Conservation (phyloP, 2,797 vertebrate genomes). For the Streptopelia turtur region DNA sequence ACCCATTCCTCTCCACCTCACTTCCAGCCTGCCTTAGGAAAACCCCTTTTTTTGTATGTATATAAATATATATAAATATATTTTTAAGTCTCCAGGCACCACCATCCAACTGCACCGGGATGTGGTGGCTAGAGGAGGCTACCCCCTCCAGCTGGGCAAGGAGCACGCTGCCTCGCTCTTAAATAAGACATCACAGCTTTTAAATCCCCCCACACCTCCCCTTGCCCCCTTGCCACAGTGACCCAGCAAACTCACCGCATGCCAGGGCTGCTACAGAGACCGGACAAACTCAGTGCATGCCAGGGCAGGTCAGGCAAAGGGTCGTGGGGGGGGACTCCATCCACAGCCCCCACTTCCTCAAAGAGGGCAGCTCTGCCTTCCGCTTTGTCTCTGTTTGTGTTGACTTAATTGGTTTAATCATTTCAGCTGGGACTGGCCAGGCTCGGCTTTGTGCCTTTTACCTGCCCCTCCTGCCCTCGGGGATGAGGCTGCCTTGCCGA, state of each 20-base stretch:
- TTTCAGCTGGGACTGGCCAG: not conserved
- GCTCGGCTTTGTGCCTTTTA: not conserved
- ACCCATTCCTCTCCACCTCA: not conserved
- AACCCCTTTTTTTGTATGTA: not conserved
- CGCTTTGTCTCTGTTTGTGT: not conserved
- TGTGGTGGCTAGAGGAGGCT: not conserved
- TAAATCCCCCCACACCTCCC: not conserved
- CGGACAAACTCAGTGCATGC: not conserved
- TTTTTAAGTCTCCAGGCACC: not conserved
- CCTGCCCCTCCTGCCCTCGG: not conserved
- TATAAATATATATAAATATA: accelerated
- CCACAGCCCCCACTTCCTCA: not conserved
- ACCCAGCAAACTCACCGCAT: not conserved
- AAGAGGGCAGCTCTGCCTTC: not conserved
- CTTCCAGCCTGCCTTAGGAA: not conserved
- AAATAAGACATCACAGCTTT: slow-evolving; percentile 44
- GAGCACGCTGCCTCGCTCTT: not conserved
- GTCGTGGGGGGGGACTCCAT: accelerated
- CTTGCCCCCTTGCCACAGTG: not conserved
- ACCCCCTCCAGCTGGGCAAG: not conserved
- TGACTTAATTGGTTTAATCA: slow-evolving; percentile 52
- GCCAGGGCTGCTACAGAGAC: not conserved
- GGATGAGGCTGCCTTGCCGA: not conserved
- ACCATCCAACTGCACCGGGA: not conserved
- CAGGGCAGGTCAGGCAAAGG: not conserved